These are phyloP conservation scores for Timema podura DNA, from an alignment of 2,888 invertebrate species.

Conservation along the genomic window DNA sequence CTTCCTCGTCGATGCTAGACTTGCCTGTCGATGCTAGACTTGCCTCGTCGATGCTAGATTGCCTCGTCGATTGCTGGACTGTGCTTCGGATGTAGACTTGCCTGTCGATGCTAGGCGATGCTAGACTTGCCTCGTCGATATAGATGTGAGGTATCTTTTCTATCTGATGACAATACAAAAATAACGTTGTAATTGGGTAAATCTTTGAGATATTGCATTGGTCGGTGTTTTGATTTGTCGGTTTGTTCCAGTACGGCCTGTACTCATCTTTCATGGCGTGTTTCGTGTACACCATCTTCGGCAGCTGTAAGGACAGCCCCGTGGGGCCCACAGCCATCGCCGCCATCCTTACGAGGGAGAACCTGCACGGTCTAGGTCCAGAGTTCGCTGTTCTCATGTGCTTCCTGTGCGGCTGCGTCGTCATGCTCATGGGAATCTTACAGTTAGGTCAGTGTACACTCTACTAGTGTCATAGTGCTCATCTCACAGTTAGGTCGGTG, in stretches of 20 bases:
- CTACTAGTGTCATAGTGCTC: no score
- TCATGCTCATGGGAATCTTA: conserved; percentile 66
- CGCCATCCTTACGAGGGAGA: conserved; percentile 72
- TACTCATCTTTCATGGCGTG: conserved; percentile 94
- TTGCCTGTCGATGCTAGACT: no score
- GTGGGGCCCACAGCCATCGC: conserved; percentile 90
- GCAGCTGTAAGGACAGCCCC: conserved; percentile 83
- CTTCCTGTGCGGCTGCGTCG: conserved; percentile 67
- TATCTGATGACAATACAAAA: background rate
- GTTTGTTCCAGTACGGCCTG: conserved; percentile 73
- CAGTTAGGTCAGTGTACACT: conserved; percentile 58
- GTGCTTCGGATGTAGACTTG: no score
- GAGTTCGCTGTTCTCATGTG: conserved; percentile 69
- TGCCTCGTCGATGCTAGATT: no score
- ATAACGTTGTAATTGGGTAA: background rate
- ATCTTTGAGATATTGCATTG: no score
- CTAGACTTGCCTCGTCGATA: background rate
- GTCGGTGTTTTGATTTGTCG: no score
- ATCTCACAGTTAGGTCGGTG: no score
- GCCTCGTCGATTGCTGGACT: no score
- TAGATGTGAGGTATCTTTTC: background rate
- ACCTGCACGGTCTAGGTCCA: conserved; percentile 63
- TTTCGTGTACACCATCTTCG: conserved; percentile 84
- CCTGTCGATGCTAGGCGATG: no score
- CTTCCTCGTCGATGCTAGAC: no score